Evolutionary conservation across 1,140 invertebrate species (phyloP).

Genomic region (Coptotermes formosanus): DNA sequence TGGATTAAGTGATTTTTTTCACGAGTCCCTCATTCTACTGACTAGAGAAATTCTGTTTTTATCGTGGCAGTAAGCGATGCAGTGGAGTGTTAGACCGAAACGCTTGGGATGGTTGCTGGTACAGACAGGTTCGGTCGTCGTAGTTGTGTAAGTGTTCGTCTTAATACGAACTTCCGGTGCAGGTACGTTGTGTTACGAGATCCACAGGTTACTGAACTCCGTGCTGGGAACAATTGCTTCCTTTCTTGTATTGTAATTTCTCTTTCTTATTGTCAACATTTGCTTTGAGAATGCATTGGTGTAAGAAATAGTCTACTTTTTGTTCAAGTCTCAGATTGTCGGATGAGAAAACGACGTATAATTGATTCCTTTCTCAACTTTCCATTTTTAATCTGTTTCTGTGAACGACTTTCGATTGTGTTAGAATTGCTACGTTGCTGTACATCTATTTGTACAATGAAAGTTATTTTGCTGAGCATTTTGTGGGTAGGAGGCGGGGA

Average conservation of each 20-base stretch:
- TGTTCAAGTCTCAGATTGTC: too few relatives aligned
- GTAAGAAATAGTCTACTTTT: too few relatives aligned
- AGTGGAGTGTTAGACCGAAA: not conserved
- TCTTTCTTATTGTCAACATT: too few relatives aligned
- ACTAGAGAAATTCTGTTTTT: not conserved
- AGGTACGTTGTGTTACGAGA: not conserved
- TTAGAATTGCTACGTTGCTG: too few relatives aligned
- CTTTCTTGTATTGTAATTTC: not conserved
- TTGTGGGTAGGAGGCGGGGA: too few relatives aligned
- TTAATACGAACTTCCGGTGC: slow-evolving; percentile 2
- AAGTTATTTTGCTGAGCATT: too few relatives aligned
- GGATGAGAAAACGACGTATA: too few relatives aligned
- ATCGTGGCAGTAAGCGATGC: not conserved
- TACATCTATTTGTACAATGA: too few relatives aligned
- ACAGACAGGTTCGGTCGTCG: not conserved
- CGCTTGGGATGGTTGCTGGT: not conserved
- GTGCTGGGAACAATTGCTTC: not conserved
- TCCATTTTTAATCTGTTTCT: too few relatives aligned
- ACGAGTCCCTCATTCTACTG: not conserved
- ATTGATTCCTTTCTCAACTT: too few relatives aligned
- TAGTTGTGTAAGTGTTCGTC: not conserved
- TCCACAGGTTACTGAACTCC: not conserved
- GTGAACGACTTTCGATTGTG: too few relatives aligned
- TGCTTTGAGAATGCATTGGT: too few relatives aligned
- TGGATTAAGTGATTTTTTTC: not conserved